phyloP scores from a whole-genome alignment of 2,888 invertebrate species.

The Shargacucullia verbasci region DNA sequence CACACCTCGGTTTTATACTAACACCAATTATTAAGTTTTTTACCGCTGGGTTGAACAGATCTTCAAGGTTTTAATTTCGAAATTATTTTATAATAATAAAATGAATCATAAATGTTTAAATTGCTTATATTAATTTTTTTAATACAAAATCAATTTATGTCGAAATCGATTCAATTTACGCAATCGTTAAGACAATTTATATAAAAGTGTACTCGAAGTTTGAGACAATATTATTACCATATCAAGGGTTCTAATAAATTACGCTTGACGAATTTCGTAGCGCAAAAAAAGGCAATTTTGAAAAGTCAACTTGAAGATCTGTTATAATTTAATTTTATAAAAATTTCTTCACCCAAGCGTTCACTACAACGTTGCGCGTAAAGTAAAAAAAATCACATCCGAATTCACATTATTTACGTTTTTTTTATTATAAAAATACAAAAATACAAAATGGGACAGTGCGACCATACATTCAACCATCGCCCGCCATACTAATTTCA shows the following conservation, averaged over 20 bases:
- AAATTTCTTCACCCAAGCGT: slow-evolving; percentile 66
- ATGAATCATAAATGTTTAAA: slow-evolving; percentile 30
- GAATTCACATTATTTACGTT: slow-evolving; percentile 84
- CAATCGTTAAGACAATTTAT: background rate
- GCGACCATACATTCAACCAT: slow-evolving; percentile 82
- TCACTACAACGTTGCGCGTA: slow-evolving; percentile 81
- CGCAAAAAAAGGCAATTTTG: slow-evolving; percentile 20
- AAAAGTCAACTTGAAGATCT: slow-evolving; percentile 63
- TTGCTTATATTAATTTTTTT: slow-evolving; percentile 18
- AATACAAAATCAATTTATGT: slow-evolving; percentile 34
- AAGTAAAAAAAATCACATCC: slow-evolving; percentile 83
- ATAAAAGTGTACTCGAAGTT: background rate
- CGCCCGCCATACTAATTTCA: slow-evolving; percentile 74
- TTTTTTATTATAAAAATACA: slow-evolving; percentile 88
- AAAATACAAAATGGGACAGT: slow-evolving; percentile 89
- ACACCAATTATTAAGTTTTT: slow-evolving; percentile 76
- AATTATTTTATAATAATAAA: slow-evolving; percentile 30
- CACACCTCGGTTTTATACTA: slow-evolving; percentile 81
- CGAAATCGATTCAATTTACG: slow-evolving; percentile 5
- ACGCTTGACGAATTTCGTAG: slow-evolving; percentile 9
- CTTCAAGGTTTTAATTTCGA: slow-evolving; percentile 60
- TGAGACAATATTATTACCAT: too few species aligned
- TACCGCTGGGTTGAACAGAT: slow-evolving; percentile 68
- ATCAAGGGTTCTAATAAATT: slow-evolving; percentile 7
- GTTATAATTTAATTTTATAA: slow-evolving; percentile 56